phyloP scores from a whole-genome alignment of 2,113 vertebrate genomes.

The Chauna torquata region DNA sequence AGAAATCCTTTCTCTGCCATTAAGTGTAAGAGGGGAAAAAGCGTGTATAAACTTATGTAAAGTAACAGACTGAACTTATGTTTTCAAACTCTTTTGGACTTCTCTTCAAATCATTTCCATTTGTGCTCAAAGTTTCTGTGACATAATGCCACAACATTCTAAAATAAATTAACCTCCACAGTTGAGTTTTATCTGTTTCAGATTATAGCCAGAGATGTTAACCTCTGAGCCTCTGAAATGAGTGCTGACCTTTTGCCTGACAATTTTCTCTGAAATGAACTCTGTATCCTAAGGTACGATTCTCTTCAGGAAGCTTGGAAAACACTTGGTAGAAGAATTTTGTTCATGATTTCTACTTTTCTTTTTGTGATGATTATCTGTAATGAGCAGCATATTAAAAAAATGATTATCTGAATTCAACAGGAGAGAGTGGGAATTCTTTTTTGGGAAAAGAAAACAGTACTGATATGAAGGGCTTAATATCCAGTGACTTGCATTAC shows the following conservation, averaged over 20 bases:
- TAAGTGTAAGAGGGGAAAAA: conserved; percentile 41
- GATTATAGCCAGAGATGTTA: conserved; percentile 44
- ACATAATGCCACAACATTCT: conserved; percentile 54
- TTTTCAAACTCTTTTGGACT: conserved; percentile 30
- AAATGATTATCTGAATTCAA: neutral
- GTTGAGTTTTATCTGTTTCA: conserved; percentile 49
- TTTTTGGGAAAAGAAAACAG: neutral
- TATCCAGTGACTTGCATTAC: neutral
- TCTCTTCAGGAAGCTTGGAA: conserved; percentile 16
- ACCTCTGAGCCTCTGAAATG: conserved; percentile 12
- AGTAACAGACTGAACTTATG: neutral
- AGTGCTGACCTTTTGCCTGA: neutral
- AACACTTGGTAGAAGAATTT: neutral
- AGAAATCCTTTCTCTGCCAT: conserved; percentile 44
- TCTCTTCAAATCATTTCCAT: conserved; percentile 58
- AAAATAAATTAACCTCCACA: conserved; percentile 53
- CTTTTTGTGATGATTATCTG: neutral
- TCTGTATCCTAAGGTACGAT: neutral
- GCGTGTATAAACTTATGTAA: neutral
- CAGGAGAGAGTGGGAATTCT: neutral
- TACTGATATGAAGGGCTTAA: neutral
- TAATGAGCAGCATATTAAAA: neutral
- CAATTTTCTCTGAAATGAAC: neutral
- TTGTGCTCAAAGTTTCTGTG: conserved; percentile 66
- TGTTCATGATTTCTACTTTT: neutral